Evolutionary conservation across 2,888 invertebrate genomes (phyloP).

Genomic region (Teleiodes luculella): DNA sequence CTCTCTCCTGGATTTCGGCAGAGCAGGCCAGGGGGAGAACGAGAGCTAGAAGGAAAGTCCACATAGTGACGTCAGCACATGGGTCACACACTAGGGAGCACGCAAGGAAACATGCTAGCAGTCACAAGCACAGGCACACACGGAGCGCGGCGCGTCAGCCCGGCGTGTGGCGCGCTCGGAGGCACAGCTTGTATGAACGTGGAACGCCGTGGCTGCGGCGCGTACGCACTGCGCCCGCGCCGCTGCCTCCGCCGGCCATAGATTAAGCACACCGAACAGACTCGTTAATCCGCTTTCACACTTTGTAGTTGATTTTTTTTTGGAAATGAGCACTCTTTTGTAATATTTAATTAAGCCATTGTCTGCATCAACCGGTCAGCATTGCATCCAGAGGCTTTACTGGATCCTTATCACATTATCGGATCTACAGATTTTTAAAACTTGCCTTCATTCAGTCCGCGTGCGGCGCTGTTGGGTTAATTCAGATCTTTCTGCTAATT

Average conservation of each 20-base stretch:
- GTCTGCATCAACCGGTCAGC: too few species aligned
- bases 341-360: too few species aligned
- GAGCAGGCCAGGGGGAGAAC: slow-evolving; percentile 31
- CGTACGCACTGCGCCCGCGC: slow-evolving; percentile 37
- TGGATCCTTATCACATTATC: too few species aligned
- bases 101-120: slow-evolving; percentile 46
- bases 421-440: too few species aligned
- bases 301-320: too few species aligned
- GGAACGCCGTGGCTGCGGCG: slow-evolving; percentile 27
- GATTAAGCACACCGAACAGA: slow-evolving; percentile 25
- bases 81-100: slow-evolving; percentile 16
- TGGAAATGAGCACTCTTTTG: too few species aligned
- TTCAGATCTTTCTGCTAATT: too few species aligned
- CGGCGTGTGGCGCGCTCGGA: slow-evolving; percentile 46
- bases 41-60: slow-evolving; percentile 44
- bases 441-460: too few species aligned
- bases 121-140: slow-evolving; percentile 34
- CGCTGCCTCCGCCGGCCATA: slow-evolving; percentile 23
- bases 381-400: too few species aligned
- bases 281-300: not conserved
- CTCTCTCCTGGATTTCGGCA: slow-evolving; percentile 67
- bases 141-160: slow-evolving; percentile 15
- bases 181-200: slow-evolving; percentile 51
- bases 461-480: too few species aligned
- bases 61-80: slow-evolving; percentile 44